phyloP scores from a whole-genome alignment of 2,113 vertebrate species.

The Boleophthalmus pectinirostris region DNA sequence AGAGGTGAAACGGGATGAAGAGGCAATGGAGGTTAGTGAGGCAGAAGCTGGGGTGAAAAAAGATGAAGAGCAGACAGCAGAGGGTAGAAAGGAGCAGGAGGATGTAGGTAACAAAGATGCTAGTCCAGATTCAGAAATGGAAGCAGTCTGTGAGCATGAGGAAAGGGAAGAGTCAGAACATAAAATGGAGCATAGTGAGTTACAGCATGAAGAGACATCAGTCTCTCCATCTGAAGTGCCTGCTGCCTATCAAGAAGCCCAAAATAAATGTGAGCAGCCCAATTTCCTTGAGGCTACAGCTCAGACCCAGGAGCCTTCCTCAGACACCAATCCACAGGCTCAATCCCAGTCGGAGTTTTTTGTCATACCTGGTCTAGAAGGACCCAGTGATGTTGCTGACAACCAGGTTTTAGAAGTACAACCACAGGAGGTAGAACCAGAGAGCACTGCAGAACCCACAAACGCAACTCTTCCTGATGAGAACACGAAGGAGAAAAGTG shows the following conservation, averaged over 20 bases:
- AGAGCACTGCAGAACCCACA: slow-evolving; percentile 5
- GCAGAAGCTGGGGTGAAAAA: slow-evolving; percentile 68
- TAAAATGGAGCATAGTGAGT: slow-evolving; percentile 42
- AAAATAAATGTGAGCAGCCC: not conserved
- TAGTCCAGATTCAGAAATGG: slow-evolving; percentile 27
- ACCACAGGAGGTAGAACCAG: not conserved
- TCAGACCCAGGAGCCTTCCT: not conserved
- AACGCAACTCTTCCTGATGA: slow-evolving; percentile 23
- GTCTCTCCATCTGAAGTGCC: slow-evolving; percentile 60
- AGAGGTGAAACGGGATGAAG: slow-evolving; percentile 77
- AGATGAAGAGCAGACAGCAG: slow-evolving; percentile 66
- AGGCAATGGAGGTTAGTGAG: slow-evolving; percentile 61
- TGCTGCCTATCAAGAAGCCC: slow-evolving; percentile 21
- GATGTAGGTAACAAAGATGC: slow-evolving; percentile 33
- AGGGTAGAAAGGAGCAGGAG: slow-evolving; percentile 81
- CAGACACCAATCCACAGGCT: slow-evolving; percentile 14
- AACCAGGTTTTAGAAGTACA: slow-evolving; percentile 12
- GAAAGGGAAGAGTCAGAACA: slow-evolving; percentile 72
- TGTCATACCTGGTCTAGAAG: not conserved
- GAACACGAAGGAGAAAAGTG: not conserved
- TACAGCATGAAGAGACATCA: slow-evolving; percentile 56
- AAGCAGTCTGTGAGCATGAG: slow-evolving; percentile 55
- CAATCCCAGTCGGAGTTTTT: not conserved
- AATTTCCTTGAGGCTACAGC: slow-evolving; percentile 10
- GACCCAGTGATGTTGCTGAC: not conserved